Percentiles rank a stretch among this genome's conserved stretches.
Conservation (phyloP, 2,888 invertebrate species). For the Nomada lathburiana region DNA sequence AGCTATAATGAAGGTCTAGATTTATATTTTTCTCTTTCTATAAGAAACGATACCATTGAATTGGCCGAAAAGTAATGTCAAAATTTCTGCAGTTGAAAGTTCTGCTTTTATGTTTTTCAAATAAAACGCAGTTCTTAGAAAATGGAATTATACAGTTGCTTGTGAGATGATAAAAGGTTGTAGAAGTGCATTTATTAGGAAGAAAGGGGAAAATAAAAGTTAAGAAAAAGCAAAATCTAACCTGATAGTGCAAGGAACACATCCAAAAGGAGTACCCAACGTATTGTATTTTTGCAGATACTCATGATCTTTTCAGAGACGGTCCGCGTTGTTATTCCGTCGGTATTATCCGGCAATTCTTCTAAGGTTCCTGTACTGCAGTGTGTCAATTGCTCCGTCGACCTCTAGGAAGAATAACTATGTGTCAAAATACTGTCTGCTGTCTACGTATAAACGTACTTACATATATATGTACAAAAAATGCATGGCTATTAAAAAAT, state of each 20-base stretch:
- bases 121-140: no score
- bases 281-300: constrained; percentile 71
- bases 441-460: no score
- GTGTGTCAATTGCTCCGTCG: constrained; percentile 70
- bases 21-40: no score
- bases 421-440: no score
- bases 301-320: constrained; percentile 75
- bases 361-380: constrained; percentile 63
- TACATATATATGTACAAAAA: no score
- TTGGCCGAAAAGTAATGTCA: no score
- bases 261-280: constrained; percentile 74
- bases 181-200: background rate
- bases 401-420: constrained; percentile 57
- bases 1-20: no score
- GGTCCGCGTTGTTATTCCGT: constrained; percentile 62
- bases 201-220: background rate
- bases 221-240: constrained; percentile 32
- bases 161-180: background rate
- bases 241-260: constrained; percentile 68
- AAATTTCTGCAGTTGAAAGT: no score
- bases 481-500: no score
- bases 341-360: constrained; percentile 50
- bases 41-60: no score
- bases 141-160: no score
- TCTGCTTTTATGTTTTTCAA: no score